Conservation (phyloP, 2,113 vertebrate species). For the Laticauda laticaudata region DNA sequence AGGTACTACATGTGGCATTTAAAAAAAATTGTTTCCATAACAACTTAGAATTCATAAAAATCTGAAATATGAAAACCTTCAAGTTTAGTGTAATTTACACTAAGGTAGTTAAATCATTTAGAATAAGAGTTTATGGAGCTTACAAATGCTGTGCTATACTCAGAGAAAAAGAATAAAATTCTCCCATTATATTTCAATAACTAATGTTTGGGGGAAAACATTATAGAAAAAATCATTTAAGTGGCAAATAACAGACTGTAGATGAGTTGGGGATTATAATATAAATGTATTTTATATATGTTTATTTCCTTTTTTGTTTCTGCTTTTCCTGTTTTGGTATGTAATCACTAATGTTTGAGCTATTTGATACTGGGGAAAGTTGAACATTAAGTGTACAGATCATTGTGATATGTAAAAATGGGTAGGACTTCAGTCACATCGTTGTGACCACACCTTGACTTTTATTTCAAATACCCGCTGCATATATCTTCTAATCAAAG, state of each 20-base stretch:
- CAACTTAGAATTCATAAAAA: not conserved
- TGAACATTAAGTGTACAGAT: not conserved
- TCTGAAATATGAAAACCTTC: not conserved
- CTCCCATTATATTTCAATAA: not conserved
- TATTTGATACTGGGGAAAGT: not conserved
- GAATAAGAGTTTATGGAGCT: not conserved
- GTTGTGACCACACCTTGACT: no score
- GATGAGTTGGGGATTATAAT: not conserved
- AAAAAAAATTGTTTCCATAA: not conserved
- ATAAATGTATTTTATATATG: not conserved
- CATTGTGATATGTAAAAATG: not conserved
- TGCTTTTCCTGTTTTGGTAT: not conserved
- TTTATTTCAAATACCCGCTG: no score
- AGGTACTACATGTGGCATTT: not conserved
- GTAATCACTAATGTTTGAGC: not conserved
- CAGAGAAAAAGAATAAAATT: not conserved
- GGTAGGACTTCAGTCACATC: not conserved
- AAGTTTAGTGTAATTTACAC: not conserved
- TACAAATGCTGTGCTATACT: not conserved
- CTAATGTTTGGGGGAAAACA: not conserved
- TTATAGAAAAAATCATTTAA: not conserved
- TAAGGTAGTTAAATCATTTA: not conserved
- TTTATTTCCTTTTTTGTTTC: not conserved
- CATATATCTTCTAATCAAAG: no score
- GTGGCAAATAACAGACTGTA: not conserved